Evolutionary conservation across 2,113 vertebrate genomes (phyloP), one percentile per base, ranked within the genome.

Genomic region (Tiliqua scincoides): DNA sequence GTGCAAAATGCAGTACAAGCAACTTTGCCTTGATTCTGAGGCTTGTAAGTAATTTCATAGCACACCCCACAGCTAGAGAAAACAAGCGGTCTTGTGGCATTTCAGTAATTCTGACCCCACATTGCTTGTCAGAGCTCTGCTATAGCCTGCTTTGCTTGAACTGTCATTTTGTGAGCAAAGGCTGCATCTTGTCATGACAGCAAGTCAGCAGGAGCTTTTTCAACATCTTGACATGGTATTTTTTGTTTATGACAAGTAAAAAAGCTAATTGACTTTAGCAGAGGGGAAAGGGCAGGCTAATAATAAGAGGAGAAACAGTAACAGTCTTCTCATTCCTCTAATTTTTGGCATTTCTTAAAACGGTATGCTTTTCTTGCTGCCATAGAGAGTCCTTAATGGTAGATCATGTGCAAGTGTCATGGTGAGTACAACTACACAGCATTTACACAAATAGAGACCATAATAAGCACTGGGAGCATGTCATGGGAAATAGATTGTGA

Each of bases 121-220:
- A 0, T 0, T 75, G 25, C 2, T 9, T 30, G 30, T 90, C 54
- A 8, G 1, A 85, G 6, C 68, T 84, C 20, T 67, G 2, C 32
- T 6, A 1, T 86, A 37, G 5, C 57, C 21, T 71, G n/a, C 48
- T 78, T 85, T 35, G 61, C 27, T 85, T 78, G 63, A 12, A 67
- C 1, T 72, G 4, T 71, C 2, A 5, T 63, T 1, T 1, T 84
- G 2, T 76, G 4, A 63, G 32, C 21, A 81, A 87, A 48, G 57
- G 4, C 62, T 67, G 15, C 89, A 80, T 5, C 35, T 84, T 71
- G 30, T 90, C 11, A 2, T 0, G 0, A 0, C n/a, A 84, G 6
- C 7, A 73, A 86, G 78, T 20, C 52, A 11, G 18, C 54, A 87
- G 3, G 83, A 89, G 43, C 67, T 3, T 84, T 92, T 89, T 77